Evolutionary conservation across 2,888 invertebrate genomes (phyloP), one percentile per base, ranked within the genome.

Genomic region (Tridacna gigas): DNA sequence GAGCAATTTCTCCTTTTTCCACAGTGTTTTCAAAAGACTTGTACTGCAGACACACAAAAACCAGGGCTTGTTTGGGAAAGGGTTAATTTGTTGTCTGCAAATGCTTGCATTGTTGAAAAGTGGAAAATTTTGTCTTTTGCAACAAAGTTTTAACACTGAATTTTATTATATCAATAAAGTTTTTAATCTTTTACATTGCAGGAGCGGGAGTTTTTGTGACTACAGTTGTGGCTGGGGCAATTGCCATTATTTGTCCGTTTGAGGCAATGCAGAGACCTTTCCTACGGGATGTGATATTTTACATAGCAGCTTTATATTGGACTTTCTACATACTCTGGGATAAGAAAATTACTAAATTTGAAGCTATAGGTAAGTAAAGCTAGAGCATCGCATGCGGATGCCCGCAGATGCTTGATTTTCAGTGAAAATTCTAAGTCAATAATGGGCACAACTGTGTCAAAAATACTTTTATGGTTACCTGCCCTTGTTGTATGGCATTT

Each of bases 201-300:
- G 96, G 96, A 66, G 96, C 96, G 26, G 96, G 96, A 11, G 95
- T 96, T 45, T 97, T 97, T 92, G 96, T 96, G 7, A 96, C 96
- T 0, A 95, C 96, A 0, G 94, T 96, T 22, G 96, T 97, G 15
- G 96, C 95, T 26, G 96, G 96, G 0, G 93, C 95, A 1, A 95
- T 96, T 0, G 95, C 96, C 20, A 89, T 96, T 11, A 92, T 95
- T n/a, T 93, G 93, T 18, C 96, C 96, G 0, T 96, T 97, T 92
- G 90, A 93, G 74, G 90, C 94, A 18, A 95, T 95, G 95, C 94
- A 95, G 89, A 89, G 95, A 28, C 95, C 96, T 12, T 95, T 96
- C 81, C 90, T 96, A 5, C 91, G 96, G 45, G 96, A 96, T 88
- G 91, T 96, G 47, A 92, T 95, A 45, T 96, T 96, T 92, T 96